Evolutionary conservation across 2,888 invertebrate genomes (phyloP).

Genomic region (Zygothrica quintamaculata): DNA sequence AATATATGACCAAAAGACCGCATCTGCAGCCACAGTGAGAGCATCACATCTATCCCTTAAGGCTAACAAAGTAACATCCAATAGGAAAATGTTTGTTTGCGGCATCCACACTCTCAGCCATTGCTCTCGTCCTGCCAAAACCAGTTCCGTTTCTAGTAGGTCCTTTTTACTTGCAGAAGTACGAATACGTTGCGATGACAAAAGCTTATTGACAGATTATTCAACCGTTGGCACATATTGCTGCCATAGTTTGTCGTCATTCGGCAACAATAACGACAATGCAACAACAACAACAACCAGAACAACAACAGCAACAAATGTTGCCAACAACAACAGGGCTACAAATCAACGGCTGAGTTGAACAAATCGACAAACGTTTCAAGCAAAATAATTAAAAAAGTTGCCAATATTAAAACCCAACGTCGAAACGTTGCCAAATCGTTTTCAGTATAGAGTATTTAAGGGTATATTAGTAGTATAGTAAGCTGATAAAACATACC

Average conservation of each 20-base stretch:
- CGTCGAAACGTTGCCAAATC: constrained; percentile 55
- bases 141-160: constrained; percentile 4
- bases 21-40: background rate
- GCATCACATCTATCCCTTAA: constrained; percentile 33
- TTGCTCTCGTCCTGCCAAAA: constrained; percentile 6
- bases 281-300: constrained; percentile 13
- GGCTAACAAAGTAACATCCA: constrained; percentile 58
- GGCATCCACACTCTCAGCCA: constrained; percentile 46
- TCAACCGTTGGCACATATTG: constrained; percentile 81
- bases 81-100: constrained; percentile 79
- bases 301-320: constrained; percentile 12
- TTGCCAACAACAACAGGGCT: constrained; percentile 30
- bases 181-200: constrained; percentile 62
- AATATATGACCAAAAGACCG: constrained; percentile 54
- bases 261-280: constrained; percentile 40
- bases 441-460: background rate
- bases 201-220: constrained; percentile 81
- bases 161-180: too few relatives aligned
- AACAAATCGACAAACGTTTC: constrained; percentile 76
- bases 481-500: too few relatives aligned
- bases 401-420: constrained; percentile 82
- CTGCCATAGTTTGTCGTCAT: constrained; percentile 76
- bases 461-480: background rate
- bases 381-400: constrained; percentile 84
- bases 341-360: constrained; percentile 69